phyloP scores from a whole-genome alignment of 2,113 vertebrate species.

The Sylvicapra grimmia region DNA sequence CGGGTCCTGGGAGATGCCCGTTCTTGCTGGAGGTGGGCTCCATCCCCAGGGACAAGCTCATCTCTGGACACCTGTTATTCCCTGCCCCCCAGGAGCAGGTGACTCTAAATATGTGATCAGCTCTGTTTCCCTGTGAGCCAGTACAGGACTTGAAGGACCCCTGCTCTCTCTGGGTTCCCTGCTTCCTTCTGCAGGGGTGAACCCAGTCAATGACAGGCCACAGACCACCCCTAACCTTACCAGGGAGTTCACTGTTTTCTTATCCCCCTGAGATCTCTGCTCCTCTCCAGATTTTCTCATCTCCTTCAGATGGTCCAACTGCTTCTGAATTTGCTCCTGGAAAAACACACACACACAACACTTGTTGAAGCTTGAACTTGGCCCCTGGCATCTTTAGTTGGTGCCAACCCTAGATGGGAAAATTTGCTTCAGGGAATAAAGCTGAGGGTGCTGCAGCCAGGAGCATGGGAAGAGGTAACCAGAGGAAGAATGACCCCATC shows the following conservation, averaged over 20 bases:
- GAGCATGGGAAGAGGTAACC: background rate
- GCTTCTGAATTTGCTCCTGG: conserved; percentile 60
- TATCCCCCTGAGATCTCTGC: conserved; percentile 4
- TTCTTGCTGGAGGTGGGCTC: background rate
- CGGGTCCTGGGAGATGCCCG: background rate
- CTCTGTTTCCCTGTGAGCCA: background rate
- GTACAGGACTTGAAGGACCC: background rate
- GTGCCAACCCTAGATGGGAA: background rate
- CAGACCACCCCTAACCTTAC: background rate
- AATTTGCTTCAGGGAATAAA: background rate
- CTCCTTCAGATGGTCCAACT: conserved; percentile 51
- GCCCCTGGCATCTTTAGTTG: background rate
- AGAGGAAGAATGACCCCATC: background rate
- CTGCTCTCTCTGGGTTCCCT: background rate
- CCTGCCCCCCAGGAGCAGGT: background rate
- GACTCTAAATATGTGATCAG: background rate
- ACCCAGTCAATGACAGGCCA: background rate
- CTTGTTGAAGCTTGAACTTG: background rate
- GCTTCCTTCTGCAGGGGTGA: background rate
- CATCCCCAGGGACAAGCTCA: background rate
- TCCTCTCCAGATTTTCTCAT: conserved; percentile 44
- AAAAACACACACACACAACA: background rate
- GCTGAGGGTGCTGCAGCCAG: background rate
- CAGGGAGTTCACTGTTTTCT: conserved; percentile 10
- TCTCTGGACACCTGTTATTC: background rate